Base-by-base conservation (phyloP, 2,797 vertebrate species). In the Clarias laeviceps region DNA sequence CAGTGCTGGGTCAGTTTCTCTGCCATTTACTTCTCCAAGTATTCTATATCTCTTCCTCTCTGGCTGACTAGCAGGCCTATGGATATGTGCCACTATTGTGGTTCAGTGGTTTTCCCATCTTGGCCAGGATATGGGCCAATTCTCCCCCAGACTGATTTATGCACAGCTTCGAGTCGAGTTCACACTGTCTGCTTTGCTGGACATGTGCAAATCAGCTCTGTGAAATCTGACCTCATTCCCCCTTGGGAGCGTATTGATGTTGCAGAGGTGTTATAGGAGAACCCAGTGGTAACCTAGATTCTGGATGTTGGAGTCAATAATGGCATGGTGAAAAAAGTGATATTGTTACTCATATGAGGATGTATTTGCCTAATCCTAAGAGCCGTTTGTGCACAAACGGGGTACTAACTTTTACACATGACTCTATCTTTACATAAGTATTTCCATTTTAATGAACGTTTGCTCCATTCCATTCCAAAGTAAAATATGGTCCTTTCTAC, bases 21-120 rank as follows among this genome's bases (percentile, higher is more conserved):
- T 32, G 65, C 65, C 29, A 32, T 27, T 32, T 50, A 37, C 3
- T 79, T 22, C 4, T 79, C 12, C 34, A 79, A 62, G 22, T 79
- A 40, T 40, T 80, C 61, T 37, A 20, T 15, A 65, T 50, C 34
- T 17, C 2, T 65, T 64, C n/a, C 61, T 80, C 22, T 64, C 22
- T 80, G 64, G 34, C 22, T 27, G 74, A 59, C 76, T 61, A 78
- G 54, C 27, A 61, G 76, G 57, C 32, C 76, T 61, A 59, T 79
- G 76, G 57, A 22, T 79, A n/a, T 65, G 40, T 54, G 56, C 64
- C 15, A 50, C 37, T 80, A 79, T 54, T 80, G 56, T 81, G 79
- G 79, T 81, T 81, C 37, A 81, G 14, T 32, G 27, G 62, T 81
- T 66, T 81, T 81, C 62, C 27, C 17, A 81, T 81, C n/a, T 50